A percentile compares a stretch with the other conserved stretches of the same genome.
Evolutionary conservation across 2,113 vertebrate genomes (phyloP).

Genomic region (Zosterops lateralis): DNA sequence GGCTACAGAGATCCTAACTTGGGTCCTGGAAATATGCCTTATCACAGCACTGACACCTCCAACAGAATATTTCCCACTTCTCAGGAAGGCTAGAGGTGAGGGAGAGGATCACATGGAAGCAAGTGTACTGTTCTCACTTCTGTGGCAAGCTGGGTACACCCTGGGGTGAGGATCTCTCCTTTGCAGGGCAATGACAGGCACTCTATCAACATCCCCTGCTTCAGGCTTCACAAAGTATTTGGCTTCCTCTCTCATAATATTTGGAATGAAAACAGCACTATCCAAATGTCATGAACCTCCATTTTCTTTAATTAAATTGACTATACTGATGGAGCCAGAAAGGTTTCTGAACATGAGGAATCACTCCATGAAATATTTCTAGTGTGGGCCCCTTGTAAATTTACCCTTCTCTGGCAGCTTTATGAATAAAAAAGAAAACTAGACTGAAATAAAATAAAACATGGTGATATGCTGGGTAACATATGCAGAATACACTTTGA

Average conservation of each 20-base stretch:
- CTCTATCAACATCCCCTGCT: background rate
- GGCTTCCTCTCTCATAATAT: background rate
- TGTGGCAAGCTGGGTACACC: background rate
- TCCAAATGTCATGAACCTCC: background rate
- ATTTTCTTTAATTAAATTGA: constrained; percentile 14
- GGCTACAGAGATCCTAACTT: background rate
- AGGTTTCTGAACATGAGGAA: background rate
- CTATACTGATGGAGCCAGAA: background rate
- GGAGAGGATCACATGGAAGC: background rate
- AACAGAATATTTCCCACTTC: background rate
- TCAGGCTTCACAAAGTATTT: background rate
- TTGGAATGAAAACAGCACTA: background rate
- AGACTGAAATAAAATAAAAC: background rate
- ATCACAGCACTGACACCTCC: background rate
- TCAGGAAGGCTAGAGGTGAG: background rate
- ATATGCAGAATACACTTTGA: background rate
- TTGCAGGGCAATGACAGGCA: background rate
- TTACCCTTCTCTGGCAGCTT: background rate
- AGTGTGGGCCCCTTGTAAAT: background rate
- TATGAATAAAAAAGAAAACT: background rate
- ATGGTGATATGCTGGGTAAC: background rate
- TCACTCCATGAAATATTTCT: background rate
- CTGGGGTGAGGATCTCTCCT: background rate
- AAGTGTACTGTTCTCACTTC: background rate
- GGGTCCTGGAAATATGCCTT: background rate